phyloP scores from a whole-genome alignment of 1,140 invertebrate genomes.

The Brachionus sp. region DNA sequence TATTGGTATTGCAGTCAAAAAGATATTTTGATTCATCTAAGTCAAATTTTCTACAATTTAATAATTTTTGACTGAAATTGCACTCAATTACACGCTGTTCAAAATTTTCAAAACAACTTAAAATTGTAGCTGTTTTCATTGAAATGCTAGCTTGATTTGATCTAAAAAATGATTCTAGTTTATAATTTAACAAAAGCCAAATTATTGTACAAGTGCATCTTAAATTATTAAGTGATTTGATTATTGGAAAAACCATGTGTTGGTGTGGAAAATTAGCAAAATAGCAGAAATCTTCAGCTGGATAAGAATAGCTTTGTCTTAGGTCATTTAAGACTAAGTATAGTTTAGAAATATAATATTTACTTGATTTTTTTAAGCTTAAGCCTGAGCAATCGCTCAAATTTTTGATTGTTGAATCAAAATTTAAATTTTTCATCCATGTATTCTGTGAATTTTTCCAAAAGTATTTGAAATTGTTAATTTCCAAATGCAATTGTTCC shows the following conservation, averaged over 20 bases:
- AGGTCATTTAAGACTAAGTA: not conserved
- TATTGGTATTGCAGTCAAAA: not conserved
- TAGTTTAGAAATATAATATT: not conserved
- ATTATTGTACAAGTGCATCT: not conserved
- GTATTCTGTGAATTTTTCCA: not conserved
- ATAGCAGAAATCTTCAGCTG: not conserved
- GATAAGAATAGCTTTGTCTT: not conserved
- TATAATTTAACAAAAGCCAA: not conserved
- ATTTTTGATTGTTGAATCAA: not conserved
- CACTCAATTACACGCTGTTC: not conserved
- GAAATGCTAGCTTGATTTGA: not conserved
- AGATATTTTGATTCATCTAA: not conserved
- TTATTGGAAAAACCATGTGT: conserved; percentile 17
- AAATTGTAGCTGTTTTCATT: not conserved
- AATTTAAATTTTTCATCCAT: not conserved
- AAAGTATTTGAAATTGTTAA: not conserved
- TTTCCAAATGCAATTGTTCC: not conserved
- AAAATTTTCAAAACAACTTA: not conserved
- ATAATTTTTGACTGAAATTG: not conserved
- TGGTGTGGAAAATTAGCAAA: conserved; percentile 1
- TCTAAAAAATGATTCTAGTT: not conserved
- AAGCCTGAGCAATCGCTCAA: not conserved
- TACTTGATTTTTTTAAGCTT: not conserved
- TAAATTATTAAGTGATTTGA: not conserved
- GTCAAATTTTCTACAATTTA: not conserved